These are phyloP conservation scores for Sphaeridia pumilis DNA, from an alignment of 2,888 invertebrate genomes.

Conservation along the genomic window DNA sequence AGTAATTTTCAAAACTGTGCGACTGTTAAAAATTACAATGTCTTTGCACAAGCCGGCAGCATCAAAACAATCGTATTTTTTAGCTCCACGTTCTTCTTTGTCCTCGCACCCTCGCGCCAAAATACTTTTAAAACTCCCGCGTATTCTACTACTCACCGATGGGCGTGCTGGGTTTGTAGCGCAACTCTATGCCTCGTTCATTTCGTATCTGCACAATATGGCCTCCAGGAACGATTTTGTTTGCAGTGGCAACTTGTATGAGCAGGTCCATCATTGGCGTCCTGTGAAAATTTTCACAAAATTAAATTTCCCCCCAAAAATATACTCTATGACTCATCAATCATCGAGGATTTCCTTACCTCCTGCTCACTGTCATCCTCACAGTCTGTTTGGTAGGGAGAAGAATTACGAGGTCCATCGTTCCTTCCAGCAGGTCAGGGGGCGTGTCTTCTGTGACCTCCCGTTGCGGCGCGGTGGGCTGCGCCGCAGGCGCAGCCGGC, in stretches of 20 bases:
- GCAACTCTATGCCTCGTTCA: slow-evolving; percentile 46
- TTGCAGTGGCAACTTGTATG: slow-evolving; percentile 56
- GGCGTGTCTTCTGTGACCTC: slow-evolving; percentile 55
- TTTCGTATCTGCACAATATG: slow-evolving; percentile 55
- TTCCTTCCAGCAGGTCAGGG: slow-evolving; percentile 56
- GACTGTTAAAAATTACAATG: no score
- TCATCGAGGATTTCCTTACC: slow-evolving; percentile 37
- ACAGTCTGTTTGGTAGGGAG: slow-evolving; percentile 47
- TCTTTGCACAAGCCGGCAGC: no score
- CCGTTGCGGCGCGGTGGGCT: slow-evolving; percentile 34
- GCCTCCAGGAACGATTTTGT: slow-evolving; percentile 55
- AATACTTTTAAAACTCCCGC: no score
- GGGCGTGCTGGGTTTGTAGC: slow-evolving; percentile 61
- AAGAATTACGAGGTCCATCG: slow-evolving; percentile 55
- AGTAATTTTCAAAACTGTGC: no score
- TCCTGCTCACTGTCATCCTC: slow-evolving; percentile 48
- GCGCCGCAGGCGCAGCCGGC: slow-evolving; percentile 20
- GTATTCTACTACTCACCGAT: slow-evolving; percentile 45
- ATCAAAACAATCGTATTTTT: no score
- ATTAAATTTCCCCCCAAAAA: not conserved
- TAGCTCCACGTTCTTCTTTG: no score
- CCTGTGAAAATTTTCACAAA: slow-evolving; percentile 42
- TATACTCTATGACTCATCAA: not conserved
- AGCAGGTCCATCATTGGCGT: slow-evolving; percentile 68
- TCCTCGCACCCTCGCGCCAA: no score